Base-by-base conservation (phyloP, 1,140 invertebrate species). In the Pantala flavescens region DNA sequence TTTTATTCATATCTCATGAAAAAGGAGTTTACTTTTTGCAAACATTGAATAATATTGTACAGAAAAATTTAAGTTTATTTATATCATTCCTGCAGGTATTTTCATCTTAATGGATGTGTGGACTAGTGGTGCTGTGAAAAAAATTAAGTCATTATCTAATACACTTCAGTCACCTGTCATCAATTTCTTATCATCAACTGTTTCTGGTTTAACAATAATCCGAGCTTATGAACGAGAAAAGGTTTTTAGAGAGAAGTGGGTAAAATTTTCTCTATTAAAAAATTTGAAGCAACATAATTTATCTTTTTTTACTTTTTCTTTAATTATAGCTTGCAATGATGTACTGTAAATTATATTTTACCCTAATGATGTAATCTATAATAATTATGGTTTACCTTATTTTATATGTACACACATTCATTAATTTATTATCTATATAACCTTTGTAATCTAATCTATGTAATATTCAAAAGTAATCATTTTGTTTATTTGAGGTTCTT, bases 101-200 rank as follows among this genome's bases (percentile, higher is more conserved):
- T 80, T 81, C 72, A 71, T 80, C n/a, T 71, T 78, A 19, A 42
- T 81, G 23, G 80, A 80, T 55, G 24, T 78, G 0, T 80, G 79
- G 77, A 71, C 81, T 21, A 80, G 80, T 73, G 74, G 77, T 71
- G 81, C 80, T n/a, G 78, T 85, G 12, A 77, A 82, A 36, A 81
- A 84, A 74, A 79, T 86, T 24, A 88, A 87, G 77, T 79, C 85
- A 72, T 77, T 84, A 28, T 86, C 87, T 75, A 83, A 85, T 76
- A 80, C 83, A 23, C 81, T 84, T 7, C 83, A 85, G 24, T 85
- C 86, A 7, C 86, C 86, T 10, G 77, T 82, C 11, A 75, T 80
- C 14, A 78, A 80, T 76, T 78, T 79, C 73, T 70, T 81, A 3
- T 77, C 79, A n/a, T 79, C 80, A 19, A 77, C 79, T 11, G 78